phyloP scores from a whole-genome alignment of 2,113 vertebrate species.

The Heptranchias perlo region DNA sequence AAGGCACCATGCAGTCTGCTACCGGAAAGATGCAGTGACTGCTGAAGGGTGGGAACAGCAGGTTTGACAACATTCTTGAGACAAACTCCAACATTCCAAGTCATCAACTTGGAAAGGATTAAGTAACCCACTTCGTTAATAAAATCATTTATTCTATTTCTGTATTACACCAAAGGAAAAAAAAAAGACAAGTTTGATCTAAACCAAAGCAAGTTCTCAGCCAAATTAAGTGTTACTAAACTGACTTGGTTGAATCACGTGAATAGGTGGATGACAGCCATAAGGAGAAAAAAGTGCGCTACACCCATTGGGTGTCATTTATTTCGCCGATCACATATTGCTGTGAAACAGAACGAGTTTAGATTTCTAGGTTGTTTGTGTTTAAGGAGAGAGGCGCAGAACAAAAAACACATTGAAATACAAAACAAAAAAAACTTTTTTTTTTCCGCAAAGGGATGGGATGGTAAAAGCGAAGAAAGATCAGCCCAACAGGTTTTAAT shows the following conservation, averaged over 20 bases:
- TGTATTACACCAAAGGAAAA: not conserved
- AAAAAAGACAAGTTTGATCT: not conserved
- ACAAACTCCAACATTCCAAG: not conserved
- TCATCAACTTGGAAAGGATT: not conserved
- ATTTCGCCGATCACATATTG: not conserved
- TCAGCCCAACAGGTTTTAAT: not conserved
- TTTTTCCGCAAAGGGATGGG: not conserved
- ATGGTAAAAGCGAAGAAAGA: not conserved
- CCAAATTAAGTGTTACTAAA: not conserved
- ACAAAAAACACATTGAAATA: not conserved
- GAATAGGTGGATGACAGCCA: not conserved
- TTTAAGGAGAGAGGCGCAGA: not conserved
- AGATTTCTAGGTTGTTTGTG: not conserved
- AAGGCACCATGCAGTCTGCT: too few relatives aligned
- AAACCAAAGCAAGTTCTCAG: not conserved
- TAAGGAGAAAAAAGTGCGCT: not conserved
- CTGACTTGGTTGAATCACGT: too few relatives aligned
- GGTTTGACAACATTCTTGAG: constrained; percentile 7
- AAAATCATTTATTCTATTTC: not conserved
- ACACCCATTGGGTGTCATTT: not conserved
- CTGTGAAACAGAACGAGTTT: not conserved
- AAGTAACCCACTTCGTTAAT: not conserved
- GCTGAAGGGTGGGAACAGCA: not conserved
- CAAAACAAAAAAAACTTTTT: not conserved
- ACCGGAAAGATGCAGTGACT: too few relatives aligned